These are phyloP conservation scores for Cryptosula pallasiana DNA, from an alignment of 2,888 invertebrate species.

Conservation along the genomic window DNA sequence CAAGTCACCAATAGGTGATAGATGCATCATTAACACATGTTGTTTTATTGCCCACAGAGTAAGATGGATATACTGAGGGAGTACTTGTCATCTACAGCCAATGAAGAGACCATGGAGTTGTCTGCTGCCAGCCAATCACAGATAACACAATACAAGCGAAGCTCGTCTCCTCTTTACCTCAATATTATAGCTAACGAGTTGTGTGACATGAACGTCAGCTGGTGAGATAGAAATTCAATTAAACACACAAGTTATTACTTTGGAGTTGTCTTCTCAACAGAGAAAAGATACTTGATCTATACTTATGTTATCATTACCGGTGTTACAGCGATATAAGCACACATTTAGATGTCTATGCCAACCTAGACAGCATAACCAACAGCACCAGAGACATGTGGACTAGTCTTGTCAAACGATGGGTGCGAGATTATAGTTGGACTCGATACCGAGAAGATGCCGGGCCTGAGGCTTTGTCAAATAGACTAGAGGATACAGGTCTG, in stretches of 20 bases:
- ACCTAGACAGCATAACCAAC: conserved; percentile 32
- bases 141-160: conserved; percentile 33
- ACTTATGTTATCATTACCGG: background rate
- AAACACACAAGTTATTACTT: too few relatives aligned
- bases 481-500: background rate
- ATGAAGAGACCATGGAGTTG: conserved; percentile 33
- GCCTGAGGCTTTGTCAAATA: background rate
- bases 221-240: too few relatives aligned
- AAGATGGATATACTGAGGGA: conserved; percentile 34
- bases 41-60: background rate
- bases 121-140: conserved; percentile 31
- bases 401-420: conserved; percentile 40
- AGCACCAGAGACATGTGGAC: conserved; percentile 38
- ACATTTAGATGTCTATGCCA: conserved; percentile 37
- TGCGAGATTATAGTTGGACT: conserved; percentile 41
- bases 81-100: conserved; percentile 30
- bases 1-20: too few relatives aligned
- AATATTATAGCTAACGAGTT: conserved; percentile 39
- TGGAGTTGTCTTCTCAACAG: too few relatives aligned
- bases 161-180: conserved; percentile 38
- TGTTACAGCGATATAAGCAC: conserved; percentile 33
- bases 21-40: too few relatives aligned
- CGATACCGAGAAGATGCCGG: background rate
- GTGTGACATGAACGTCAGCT: conserved; percentile 32
- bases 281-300: background rate